Evolutionary conservation across 2,888 invertebrate species (phyloP).

Genomic region (Tipula unca): DNA sequence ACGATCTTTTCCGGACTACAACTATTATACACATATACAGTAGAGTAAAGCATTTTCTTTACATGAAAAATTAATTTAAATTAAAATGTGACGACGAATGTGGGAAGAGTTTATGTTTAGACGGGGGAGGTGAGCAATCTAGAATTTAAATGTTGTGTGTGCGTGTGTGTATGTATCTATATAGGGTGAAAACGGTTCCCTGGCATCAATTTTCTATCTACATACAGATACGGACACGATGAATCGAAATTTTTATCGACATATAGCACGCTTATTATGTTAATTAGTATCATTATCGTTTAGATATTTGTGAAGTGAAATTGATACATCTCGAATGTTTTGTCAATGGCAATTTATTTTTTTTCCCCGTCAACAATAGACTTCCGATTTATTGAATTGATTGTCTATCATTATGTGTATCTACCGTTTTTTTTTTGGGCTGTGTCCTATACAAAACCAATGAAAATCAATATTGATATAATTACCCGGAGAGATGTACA

Average conservation of each 20-base stretch:
- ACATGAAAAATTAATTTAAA: slow-evolving; percentile 2
- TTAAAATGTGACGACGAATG: background rate
- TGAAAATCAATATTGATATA: background rate
- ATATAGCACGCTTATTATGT: background rate
- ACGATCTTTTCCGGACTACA: background rate
- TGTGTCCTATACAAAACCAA: background rate
- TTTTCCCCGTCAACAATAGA: background rate
- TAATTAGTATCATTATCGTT: background rate
- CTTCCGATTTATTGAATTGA: background rate
- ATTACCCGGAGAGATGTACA: background rate
- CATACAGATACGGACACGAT: background rate
- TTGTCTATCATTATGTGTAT: background rate
- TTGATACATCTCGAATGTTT: background rate
- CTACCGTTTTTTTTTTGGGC: background rate
- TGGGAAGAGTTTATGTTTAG: background rate
- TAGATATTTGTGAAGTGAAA: background rate
- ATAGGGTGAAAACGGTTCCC: background rate
- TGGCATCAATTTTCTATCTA: background rate
- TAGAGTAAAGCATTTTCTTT: background rate
- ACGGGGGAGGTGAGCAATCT: background rate
- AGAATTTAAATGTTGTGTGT: background rate
- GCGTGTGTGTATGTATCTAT: background rate
- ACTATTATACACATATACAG: background rate
- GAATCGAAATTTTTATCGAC: background rate
- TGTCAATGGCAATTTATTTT: background rate